phyloP scores from a whole-genome alignment of 2,888 invertebrate species.

The Encarsia formosa region DNA sequence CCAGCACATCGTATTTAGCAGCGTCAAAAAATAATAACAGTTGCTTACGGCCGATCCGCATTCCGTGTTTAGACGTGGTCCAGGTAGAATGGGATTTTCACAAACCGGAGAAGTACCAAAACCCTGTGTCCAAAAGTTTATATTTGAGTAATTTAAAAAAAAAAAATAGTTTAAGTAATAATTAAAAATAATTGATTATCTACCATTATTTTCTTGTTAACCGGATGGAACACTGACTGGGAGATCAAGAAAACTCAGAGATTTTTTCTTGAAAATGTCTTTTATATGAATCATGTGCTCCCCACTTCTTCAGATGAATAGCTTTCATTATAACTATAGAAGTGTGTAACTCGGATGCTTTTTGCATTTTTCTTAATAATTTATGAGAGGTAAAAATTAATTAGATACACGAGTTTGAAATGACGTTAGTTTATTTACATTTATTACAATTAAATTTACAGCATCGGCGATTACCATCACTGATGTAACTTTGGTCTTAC shows the following conservation, averaged over 20 bases:
- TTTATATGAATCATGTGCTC: slow-evolving; percentile 14
- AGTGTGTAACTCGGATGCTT: no score
- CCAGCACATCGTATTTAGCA: no score
- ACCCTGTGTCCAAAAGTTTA: no score
- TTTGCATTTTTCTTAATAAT: no score
- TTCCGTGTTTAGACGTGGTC: slow-evolving; percentile 32
- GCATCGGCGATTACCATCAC: not conserved
- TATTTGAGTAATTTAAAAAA: no score
- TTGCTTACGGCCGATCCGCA: slow-evolving; percentile 26
- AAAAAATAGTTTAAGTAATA: no score
- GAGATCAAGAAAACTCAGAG: not conserved
- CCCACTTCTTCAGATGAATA: slow-evolving; percentile 6
- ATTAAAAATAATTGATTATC: no score
- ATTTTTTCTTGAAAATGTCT: slow-evolving; percentile 3
- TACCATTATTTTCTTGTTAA: no score
- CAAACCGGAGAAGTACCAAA: no score
- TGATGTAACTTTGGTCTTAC: slow-evolving; percentile 18
- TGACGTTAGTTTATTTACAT: slow-evolving; percentile 18
- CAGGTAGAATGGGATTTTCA: slow-evolving; percentile 30
- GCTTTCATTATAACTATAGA: not conserved
- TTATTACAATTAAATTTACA: slow-evolving; percentile 8
- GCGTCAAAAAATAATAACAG: slow-evolving; percentile 30
- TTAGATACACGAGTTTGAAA: not conserved
- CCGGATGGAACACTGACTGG: no score
- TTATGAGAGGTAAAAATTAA: not conserved